Conservation (phyloP, 2,888 invertebrate species). For the Spisula solida region DNA sequence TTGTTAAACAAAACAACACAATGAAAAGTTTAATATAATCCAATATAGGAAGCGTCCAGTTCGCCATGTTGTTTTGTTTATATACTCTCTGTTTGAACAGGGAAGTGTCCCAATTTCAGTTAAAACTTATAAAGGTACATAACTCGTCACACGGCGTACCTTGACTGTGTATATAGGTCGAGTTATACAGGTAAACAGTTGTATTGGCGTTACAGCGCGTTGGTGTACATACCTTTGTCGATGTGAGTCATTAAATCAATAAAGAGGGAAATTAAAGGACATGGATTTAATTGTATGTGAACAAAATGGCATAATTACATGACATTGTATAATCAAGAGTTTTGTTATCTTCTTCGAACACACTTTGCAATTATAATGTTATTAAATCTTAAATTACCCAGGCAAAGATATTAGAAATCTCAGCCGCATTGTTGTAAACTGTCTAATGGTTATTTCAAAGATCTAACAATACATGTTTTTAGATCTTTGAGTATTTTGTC, state of each 20-base stretch:
- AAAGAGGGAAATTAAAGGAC: background rate
- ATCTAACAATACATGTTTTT: too few relatives aligned
- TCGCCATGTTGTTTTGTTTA: constrained; percentile 19
- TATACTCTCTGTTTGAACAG: background rate
- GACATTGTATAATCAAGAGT: too few relatives aligned
- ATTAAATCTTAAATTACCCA: too few relatives aligned
- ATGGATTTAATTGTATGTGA: background rate
- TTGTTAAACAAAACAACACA: background rate
- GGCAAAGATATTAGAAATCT: too few relatives aligned
- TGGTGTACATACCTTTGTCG: background rate
- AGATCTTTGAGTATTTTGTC: too few relatives aligned
- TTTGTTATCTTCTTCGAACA: too few relatives aligned
- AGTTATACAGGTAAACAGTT: background rate
- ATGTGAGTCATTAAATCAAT: background rate
- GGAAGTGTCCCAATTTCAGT: background rate
- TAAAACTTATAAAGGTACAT: background rate
- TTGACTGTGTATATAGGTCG: background rate
- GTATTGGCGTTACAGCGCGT: background rate
- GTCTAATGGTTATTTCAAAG: too few relatives aligned
- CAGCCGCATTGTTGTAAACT: too few relatives aligned
- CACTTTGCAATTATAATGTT: too few relatives aligned
- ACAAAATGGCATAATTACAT: too few relatives aligned
- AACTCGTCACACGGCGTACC: background rate
- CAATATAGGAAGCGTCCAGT: background rate
- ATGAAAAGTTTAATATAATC: background rate